These are phyloP conservation scores for Nomia melanderi DNA, from an alignment of 1,140 invertebrate genomes.

Conservation along the genomic window DNA sequence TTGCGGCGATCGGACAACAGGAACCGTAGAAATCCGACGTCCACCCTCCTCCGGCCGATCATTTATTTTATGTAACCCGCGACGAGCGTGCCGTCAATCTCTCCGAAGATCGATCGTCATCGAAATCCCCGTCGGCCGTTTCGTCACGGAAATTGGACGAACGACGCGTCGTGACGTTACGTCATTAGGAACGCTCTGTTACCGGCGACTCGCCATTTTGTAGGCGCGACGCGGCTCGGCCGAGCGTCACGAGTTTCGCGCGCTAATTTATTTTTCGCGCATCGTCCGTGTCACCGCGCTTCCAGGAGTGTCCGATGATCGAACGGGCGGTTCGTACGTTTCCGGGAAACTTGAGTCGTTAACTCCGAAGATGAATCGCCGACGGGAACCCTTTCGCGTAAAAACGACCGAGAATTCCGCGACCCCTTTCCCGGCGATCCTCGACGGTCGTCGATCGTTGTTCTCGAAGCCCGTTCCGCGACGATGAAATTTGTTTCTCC, in stretches of 20 bases:
- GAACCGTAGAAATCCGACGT: background rate
- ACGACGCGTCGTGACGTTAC: background rate
- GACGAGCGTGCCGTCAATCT: background rate
- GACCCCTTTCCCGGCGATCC: background rate
- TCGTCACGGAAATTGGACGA: slow-evolving; percentile 10
- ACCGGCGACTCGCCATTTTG: no score
- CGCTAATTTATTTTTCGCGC: slow-evolving; percentile 18
- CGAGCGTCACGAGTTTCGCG: background rate
- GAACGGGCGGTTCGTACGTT: background rate
- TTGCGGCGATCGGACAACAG: background rate
- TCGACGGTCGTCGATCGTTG: background rate
- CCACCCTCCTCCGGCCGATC: background rate
- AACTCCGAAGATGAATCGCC: slow-evolving; percentile 9
- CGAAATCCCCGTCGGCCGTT: background rate
- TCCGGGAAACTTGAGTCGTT: background rate
- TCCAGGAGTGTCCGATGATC: background rate
- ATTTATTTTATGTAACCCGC: slow-evolving; percentile 18
- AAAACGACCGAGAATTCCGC: background rate
- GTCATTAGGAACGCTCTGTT: background rate
- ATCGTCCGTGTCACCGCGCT: background rate
- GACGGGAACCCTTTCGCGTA: background rate
- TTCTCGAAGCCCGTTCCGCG: background rate
- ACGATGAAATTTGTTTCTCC: background rate
- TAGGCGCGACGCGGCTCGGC: background rate
- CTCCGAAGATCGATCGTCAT: slow-evolving; percentile 17